These are phyloP conservation scores for Felis chaus DNA, from an alignment of 2,113 vertebrate genomes.

Conservation along the genomic window DNA sequence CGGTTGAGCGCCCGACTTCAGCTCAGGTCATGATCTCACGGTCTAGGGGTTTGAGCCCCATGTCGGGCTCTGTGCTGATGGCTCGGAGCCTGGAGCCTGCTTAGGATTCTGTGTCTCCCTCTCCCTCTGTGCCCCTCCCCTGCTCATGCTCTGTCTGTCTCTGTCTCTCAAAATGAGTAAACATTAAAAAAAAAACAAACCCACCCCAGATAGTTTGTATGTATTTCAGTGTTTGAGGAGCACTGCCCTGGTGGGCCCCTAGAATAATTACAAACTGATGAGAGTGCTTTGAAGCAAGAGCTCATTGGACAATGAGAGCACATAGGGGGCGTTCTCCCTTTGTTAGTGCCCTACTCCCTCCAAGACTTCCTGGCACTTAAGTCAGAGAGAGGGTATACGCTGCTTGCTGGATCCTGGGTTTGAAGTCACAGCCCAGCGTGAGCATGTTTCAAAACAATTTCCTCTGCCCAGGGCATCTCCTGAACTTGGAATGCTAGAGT, in stretches of 20 bases:
- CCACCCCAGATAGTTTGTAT: too few relatives aligned
- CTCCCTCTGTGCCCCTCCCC: too few relatives aligned
- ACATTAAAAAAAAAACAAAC: too few relatives aligned
- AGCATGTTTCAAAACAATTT: not conserved
- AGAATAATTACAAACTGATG: not conserved
- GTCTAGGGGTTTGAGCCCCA: too few relatives aligned
- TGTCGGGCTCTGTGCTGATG: too few relatives aligned
- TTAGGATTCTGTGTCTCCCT: too few relatives aligned
- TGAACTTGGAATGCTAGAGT: not conserved
- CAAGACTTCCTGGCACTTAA: not conserved
- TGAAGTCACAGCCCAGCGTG: not conserved
- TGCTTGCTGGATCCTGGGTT: not conserved
- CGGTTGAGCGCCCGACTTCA: too few relatives aligned
- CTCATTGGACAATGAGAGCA: accelerated
- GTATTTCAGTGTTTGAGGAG: not conserved
- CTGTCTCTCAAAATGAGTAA: too few relatives aligned
- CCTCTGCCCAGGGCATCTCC: not conserved
- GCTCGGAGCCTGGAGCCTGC: too few relatives aligned
- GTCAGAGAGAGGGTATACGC: not conserved
- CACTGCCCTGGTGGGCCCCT: not conserved
- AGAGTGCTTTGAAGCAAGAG: not conserved
- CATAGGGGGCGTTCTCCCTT: accelerated
- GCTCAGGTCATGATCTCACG: too few relatives aligned
- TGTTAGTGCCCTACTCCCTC: accelerated
- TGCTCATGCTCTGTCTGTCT: too few relatives aligned